Evolutionary conservation across 2,888 invertebrate species (phyloP).

Genomic region (Globia sparganii): DNA sequence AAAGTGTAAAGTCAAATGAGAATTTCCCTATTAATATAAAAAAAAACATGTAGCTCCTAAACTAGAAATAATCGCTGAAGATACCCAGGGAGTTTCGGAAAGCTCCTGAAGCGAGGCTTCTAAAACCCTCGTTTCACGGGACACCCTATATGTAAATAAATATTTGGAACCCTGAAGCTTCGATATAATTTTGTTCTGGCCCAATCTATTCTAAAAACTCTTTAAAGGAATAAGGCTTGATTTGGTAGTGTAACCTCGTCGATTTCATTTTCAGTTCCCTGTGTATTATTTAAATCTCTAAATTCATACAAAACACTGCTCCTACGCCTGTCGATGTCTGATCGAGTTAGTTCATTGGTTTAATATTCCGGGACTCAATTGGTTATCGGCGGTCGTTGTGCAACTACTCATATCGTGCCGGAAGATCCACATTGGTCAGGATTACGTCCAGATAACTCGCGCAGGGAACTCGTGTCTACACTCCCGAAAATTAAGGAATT

Average conservation of each 20-base stretch:
- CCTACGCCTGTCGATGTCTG: slow-evolving; percentile 80
- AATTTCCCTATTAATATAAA: not conserved
- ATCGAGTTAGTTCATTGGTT: slow-evolving; percentile 79
- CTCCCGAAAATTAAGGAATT: slow-evolving; percentile 26
- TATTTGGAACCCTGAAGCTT: not conserved
- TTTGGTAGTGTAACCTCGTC: not conserved
- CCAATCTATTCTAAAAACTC: not conserved
- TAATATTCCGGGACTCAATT: slow-evolving; percentile 84
- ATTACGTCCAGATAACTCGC: slow-evolving; percentile 82
- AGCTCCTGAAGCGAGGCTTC: not conserved
- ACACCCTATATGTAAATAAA: not conserved
- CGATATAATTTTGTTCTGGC: not conserved
- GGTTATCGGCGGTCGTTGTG: slow-evolving; percentile 84
- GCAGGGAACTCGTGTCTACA: slow-evolving; percentile 56
- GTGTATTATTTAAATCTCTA: slow-evolving; percentile 10
- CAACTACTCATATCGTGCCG: slow-evolving; percentile 82
- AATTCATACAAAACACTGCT: slow-evolving; percentile 23
- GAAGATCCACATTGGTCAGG: slow-evolving; percentile 84
- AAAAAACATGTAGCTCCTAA: no score
- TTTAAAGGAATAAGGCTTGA: not conserved
- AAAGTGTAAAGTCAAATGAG: not conserved
- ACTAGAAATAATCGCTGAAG: not conserved
- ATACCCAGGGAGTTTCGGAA: not conserved
- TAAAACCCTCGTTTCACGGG: not conserved
- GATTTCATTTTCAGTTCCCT: not conserved